Evolutionary conservation across 2,888 invertebrate genomes (phyloP).

Genomic region (Chouioia cunea): DNA sequence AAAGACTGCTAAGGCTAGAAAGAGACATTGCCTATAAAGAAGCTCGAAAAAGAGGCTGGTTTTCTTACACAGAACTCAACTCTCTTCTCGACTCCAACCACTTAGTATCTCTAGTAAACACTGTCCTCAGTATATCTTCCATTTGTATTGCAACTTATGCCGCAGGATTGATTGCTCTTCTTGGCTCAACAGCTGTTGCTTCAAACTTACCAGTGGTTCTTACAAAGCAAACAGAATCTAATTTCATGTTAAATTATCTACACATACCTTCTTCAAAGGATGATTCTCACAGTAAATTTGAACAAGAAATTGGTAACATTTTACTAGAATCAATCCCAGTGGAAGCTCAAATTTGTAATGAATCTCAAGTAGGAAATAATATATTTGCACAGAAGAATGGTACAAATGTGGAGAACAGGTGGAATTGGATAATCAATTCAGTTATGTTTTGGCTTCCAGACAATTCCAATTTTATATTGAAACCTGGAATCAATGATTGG

Average conservation of each 20-base stretch:
- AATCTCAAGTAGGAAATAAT: conserved; percentile 30
- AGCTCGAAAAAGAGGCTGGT: conserved; percentile 81
- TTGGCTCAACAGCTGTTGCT: conserved; percentile 72
- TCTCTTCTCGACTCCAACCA: conserved; percentile 71
- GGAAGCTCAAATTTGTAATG: conserved; percentile 40
- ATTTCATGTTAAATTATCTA: conserved; percentile 9
- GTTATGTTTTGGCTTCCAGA: conserved; percentile 43
- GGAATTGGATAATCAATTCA: conserved; percentile 40
- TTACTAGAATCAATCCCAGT: conserved; percentile 40
- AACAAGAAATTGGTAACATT: conserved; percentile 36
- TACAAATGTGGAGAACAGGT: conserved; percentile 10
- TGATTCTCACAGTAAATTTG: conserved; percentile 28
- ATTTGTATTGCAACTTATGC: conserved; percentile 75
- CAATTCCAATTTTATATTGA: conserved; percentile 26
- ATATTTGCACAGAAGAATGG: conserved; percentile 14
- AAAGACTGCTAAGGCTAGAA: conserved; percentile 79
- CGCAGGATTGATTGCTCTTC: conserved; percentile 73
- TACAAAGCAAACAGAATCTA: conserved; percentile 36
- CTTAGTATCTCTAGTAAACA: conserved; percentile 69
- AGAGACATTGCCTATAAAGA: conserved; percentile 80
- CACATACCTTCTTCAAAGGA: conserved; percentile 6
- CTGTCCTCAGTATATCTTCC: conserved; percentile 71
- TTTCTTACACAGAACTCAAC: conserved; percentile 84
- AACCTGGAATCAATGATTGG: conserved; percentile 1
- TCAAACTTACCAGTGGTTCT: conserved; percentile 62